Conservation (phyloP, 2,113 vertebrate species). For the Oryctolagus cuniculus region mOryCun1.1 NC_091432.1:229888001-229888500, state of each 20-base stretch:
- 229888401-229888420: not conserved
- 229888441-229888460: not conserved
- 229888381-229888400: accelerated
- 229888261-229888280: not conserved
- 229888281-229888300: not conserved
- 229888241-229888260: not conserved
- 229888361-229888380: not conserved
- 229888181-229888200: not conserved
- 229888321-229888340: not conserved
- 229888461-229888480: no score
- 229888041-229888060: not conserved
- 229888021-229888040: not conserved
- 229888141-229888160: not conserved
- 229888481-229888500: not conserved
- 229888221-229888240: not conserved
- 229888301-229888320: not conserved
- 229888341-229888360: not conserved
- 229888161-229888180: not conserved
- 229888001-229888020: not conserved
- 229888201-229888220: not conserved
- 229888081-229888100: not conserved
- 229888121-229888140: no score
- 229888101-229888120: not conserved
- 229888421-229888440: not conserved
- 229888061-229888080: not conserved